Percentiles rank a stretch among this genome's conserved stretches.
These are phyloP conservation scores for Pionites leucogaster DNA, from an alignment of 2,113 vertebrate genomes.

Conservation along the genomic window DNA sequence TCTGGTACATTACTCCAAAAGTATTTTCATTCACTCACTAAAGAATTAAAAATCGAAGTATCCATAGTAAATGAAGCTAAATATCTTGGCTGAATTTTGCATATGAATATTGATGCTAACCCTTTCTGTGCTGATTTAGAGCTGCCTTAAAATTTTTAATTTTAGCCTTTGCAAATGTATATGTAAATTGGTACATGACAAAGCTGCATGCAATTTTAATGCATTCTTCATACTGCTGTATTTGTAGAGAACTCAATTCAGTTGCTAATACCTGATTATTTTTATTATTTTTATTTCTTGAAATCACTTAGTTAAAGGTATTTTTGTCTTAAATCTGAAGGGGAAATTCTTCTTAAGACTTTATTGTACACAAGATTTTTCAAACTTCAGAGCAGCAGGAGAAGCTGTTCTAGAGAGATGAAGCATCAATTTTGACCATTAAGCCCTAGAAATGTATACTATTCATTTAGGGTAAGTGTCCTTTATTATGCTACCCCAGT, in stretches of 20 bases:
- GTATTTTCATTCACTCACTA: not conserved
- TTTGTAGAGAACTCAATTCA: not conserved
- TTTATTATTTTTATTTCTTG: not conserved
- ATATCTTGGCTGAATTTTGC: not conserved
- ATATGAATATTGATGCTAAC: not conserved
- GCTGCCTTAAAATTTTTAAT: not conserved
- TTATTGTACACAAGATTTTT: not conserved
- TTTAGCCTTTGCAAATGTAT: not conserved
- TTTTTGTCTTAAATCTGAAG: not conserved
- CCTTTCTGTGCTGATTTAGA: not conserved
- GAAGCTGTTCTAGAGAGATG: not conserved
- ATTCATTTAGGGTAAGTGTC: not conserved
- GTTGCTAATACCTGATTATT: not conserved
- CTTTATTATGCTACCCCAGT: not conserved
- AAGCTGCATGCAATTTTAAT: not conserved
- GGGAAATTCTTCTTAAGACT: not conserved
- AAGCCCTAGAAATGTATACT: not conserved
- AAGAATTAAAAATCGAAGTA: not conserved
- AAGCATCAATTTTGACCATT: not conserved
- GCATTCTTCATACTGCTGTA: not conserved
- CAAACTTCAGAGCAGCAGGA: not conserved
- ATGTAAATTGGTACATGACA: not conserved
- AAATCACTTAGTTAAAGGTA: not conserved
- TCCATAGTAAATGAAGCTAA: not conserved
- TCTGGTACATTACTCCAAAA: not conserved